A percentile compares a stretch with the other conserved stretches of the same genome.
Evolutionary conservation across 2,888 invertebrate genomes (phyloP).

Genomic region (Xylophagus ater): DNA sequence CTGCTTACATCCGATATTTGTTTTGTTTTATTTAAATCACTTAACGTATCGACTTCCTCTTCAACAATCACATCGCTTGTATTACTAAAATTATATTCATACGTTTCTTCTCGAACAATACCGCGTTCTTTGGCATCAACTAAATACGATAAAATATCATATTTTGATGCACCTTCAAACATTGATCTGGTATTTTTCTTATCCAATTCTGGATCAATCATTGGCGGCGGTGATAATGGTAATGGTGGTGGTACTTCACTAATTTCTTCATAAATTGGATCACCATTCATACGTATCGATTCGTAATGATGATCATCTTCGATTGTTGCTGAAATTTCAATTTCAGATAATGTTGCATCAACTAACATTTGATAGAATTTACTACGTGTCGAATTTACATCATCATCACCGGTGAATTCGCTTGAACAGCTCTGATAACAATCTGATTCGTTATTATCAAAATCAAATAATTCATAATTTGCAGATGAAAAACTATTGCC

Average conservation of each 20-base stretch:
- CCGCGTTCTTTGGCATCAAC: constrained; percentile 76
- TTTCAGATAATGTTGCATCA: constrained; percentile 57
- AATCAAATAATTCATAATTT: constrained; percentile 65
- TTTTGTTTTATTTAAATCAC: constrained; percentile 42
- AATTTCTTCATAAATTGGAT: constrained; percentile 71
- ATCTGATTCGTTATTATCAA: constrained; percentile 52
- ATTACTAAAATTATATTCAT: constrained; percentile 50
- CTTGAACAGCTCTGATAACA: constrained; percentile 61
- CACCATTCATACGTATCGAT: constrained; percentile 50
- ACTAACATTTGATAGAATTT: constrained; percentile 65
- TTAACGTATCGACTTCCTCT: constrained; percentile 48
- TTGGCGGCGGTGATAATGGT: constrained; percentile 66
- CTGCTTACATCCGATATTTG: constrained; percentile 48
- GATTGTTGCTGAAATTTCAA: constrained; percentile 49
- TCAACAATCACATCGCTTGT: constrained; percentile 43
- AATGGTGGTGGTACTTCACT: constrained; percentile 66
- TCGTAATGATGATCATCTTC: constrained; percentile 63
- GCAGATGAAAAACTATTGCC: constrained; percentile 51
- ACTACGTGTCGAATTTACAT: constrained; percentile 50
- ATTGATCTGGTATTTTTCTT: constrained; percentile 61
- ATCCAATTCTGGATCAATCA: constrained; percentile 56
- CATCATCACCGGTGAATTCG: constrained; percentile 53
- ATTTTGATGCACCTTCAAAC: constrained; percentile 74
- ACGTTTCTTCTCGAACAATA: constrained; percentile 58
- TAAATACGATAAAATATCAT: constrained; percentile 79